phyloP scores from a whole-genome alignment of 2,113 vertebrate genomes.

The Lepisosteus oculatus region DNA sequence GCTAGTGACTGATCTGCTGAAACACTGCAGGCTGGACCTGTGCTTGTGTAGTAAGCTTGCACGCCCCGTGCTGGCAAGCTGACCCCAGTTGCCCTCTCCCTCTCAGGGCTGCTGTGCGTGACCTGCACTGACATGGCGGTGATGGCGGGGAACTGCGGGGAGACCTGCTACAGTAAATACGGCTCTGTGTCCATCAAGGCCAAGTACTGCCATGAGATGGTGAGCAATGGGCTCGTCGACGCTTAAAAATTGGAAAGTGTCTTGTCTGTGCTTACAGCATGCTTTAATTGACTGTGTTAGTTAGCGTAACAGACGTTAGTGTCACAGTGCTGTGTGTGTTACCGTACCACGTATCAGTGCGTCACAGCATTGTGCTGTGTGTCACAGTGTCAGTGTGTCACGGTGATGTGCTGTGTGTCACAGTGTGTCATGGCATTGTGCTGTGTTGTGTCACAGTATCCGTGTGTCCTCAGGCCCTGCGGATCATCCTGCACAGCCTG shows the following conservation, averaged over 20 bases:
- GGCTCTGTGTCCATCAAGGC: slow-evolving; percentile 85
- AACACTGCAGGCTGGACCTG: too few relatives aligned
- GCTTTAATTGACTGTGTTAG: too few relatives aligned
- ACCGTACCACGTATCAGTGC: background rate
- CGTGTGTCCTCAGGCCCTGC: slow-evolving; percentile 67
- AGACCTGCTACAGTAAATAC: slow-evolving; percentile 93
- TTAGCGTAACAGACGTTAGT: background rate
- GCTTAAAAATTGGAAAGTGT: too few relatives aligned
- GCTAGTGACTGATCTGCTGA: too few relatives aligned
- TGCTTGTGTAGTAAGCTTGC: too few relatives aligned
- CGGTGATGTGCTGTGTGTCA: background rate
- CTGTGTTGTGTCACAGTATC: background rate
- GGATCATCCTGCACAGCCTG: slow-evolving; percentile 85
- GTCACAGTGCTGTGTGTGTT: slow-evolving; percentile 3
- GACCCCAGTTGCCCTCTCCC: background rate
- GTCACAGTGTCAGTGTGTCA: background rate
- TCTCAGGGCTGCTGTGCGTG: slow-evolving; percentile 80
- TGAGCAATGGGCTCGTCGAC: slow-evolving; percentile 46
- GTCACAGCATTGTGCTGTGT: background rate
- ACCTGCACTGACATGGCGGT: slow-evolving; percentile 93
- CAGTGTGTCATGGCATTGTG: background rate
- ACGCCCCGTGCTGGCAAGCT: background rate
- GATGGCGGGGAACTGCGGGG: slow-evolving; percentile 83
- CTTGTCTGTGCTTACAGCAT: too few relatives aligned
- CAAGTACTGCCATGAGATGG: slow-evolving; percentile 91